Conservation (phyloP, 2,797 vertebrate species). For the Miopithecus talapoin region DNA sequence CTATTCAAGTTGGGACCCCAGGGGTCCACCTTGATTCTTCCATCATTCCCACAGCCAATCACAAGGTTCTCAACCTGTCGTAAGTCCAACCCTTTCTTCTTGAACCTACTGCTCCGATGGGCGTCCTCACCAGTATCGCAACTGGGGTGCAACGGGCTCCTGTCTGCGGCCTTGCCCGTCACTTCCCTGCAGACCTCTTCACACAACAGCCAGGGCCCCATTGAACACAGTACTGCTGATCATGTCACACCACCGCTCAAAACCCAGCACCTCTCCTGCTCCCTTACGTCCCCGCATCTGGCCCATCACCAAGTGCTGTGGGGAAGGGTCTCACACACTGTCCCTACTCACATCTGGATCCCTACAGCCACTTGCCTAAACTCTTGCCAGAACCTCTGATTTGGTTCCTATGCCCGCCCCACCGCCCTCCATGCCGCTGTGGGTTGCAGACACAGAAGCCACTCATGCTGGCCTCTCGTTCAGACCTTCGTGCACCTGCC, state of each 20-base stretch:
- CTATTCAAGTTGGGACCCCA: not conserved
- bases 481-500: accelerated
- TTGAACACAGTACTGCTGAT: accelerated
- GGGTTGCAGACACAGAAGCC: no score
- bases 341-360: accelerated
- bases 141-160: accelerated
- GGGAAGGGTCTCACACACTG: no score
- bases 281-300: not conserved
- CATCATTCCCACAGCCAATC: accelerated
- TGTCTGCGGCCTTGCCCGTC: not conserved
- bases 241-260: not conserved
- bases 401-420: accelerated
- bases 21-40: not conserved
- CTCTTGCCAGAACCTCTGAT: not conserved
- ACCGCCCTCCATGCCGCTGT: accelerated
- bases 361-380: no score
- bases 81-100: not conserved
- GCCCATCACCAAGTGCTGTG: accelerated
- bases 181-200: not conserved
- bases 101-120: not conserved
- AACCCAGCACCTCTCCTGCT: not conserved
- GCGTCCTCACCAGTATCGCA: not conserved
- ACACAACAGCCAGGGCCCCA: not conserved
- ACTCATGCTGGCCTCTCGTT: accelerated
- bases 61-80: not conserved